Evolutionary conservation across 2,113 vertebrate species (phyloP), one percentile per base, ranked within the genome.

Genomic region (Etheostoma cragini): DNA sequence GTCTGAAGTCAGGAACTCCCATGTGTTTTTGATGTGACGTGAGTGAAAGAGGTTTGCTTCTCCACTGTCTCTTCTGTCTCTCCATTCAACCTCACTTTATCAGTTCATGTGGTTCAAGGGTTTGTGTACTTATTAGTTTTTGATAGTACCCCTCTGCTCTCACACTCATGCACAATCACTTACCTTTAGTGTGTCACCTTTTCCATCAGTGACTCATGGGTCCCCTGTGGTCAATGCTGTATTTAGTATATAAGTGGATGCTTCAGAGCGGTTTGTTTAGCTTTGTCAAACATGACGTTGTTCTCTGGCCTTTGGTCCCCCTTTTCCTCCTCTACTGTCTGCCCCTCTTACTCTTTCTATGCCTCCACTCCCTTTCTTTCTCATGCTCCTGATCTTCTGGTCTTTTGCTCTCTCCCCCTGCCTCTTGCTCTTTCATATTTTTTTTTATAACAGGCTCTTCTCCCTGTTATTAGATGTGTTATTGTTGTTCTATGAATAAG

Each of bases 401-500:
- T 74, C 10, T 26, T 15, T 38, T 52, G 35, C 19, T 64, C 50
- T 65, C 61, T 49, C 42, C 15, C 16, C 13, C 8, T 47, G 57
- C 11, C 61, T 24, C 53, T 65, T 78, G 14, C 60, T 64, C n/a
- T 78, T 45, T 54, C 10, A 45, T 53, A 74, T 21, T 50, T 33
- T 76, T 35, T 54, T n/a, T 54, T 42, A 49, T 22, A 85, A 42
- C 63, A 22, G 65, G 22, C 61, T 67, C 45, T 67, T 64, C 71
- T 54, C 68, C 38, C n/a, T 72, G 61, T 76, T 75, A 83, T 81
- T 61, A 77, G 81, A 71, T 60, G 61, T 86, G 62, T 86, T 89
- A 84, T 90, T 91, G 86, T 90, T 80, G 81, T 83, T 81, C 62
- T 69, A 87, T 89, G 86, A 91, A 89, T 90, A 87, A 83, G 81